Percentiles rank a stretch among this genome's conserved stretches.
Conservation (phyloP, 35 echinoderm and acorn worm species). For the Anneissia japonica region DNA sequence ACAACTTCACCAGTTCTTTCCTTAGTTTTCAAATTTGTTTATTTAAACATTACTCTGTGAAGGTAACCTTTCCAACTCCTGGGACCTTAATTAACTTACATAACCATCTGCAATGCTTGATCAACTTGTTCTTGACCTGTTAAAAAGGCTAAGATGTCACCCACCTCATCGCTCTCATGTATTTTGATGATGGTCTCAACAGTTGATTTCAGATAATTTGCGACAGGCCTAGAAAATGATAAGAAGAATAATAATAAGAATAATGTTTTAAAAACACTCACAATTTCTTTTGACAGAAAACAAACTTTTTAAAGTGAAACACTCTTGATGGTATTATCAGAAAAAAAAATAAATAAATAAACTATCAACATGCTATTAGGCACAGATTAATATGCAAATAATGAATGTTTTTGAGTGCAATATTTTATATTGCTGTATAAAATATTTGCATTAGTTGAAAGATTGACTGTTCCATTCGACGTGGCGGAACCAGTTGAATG, state of each 20-base stretch:
- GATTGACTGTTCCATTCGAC: too few species aligned
- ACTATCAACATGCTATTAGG: background rate
- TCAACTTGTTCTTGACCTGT: slow-evolving; percentile 92
- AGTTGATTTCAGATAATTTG: slow-evolving; percentile 73
- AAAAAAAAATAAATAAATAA: too few species aligned
- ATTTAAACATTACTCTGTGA: too few species aligned
- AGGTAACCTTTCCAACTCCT: too few species aligned
- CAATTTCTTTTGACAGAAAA: background rate
- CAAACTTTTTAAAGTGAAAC: background rate
- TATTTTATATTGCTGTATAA: too few species aligned
- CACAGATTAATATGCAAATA: background rate
- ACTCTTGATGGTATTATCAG: background rate
- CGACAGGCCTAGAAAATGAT: slow-evolving; percentile 54
- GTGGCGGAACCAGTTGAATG: too few species aligned
- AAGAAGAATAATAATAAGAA: background rate
- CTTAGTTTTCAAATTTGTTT: too few species aligned
- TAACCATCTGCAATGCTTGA: slow-evolving; percentile 51
- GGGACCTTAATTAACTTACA: slow-evolving; percentile 35
- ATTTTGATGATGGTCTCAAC: slow-evolving; percentile 88
- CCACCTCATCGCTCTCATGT: slow-evolving; percentile 58
- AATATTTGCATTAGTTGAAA: too few species aligned
- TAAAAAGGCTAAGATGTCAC: slow-evolving; percentile 81
- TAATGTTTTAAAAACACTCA: background rate
- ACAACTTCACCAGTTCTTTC: too few species aligned
- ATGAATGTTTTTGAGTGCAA: background rate